These are phyloP conservation scores for Channa maculata DNA, from an alignment of 2,113 vertebrate genomes.

Conservation along the genomic window DNA sequence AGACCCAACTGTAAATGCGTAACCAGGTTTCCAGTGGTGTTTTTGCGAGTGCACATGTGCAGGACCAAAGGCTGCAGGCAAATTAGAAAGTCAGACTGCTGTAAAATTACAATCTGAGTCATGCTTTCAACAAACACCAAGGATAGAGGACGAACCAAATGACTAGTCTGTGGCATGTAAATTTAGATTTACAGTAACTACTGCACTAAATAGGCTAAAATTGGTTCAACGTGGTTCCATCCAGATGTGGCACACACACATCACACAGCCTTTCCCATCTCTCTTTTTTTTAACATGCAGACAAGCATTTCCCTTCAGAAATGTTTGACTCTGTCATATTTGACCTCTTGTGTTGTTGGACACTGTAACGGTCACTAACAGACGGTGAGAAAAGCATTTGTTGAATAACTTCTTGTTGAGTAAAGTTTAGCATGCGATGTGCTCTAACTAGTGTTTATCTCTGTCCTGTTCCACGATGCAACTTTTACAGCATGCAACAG, in stretches of 20 bases:
- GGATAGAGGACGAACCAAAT: too few species aligned
- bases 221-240: not conserved
- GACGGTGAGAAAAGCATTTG: conserved; percentile 3
- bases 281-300: conserved; percentile 9
- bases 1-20: too few species aligned
- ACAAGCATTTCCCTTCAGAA: conserved; percentile 38
- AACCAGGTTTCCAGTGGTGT: too few species aligned
- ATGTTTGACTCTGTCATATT: conserved; percentile 27
- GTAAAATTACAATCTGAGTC: too few species aligned
- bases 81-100: too few species aligned
- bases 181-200: too few species aligned
- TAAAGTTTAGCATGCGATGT: conserved; percentile 7
- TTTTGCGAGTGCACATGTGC: too few species aligned
- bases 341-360: not conserved
- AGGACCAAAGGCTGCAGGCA: too few species aligned
- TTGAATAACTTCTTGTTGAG: not conserved
- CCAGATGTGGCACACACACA: not conserved
- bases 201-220: too few species aligned
- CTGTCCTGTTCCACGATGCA: conserved; percentile 47
- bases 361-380: conserved; percentile 10
- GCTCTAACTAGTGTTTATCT: conserved; percentile 20
- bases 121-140: too few species aligned
- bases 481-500: conserved; percentile 3
- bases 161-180: too few species aligned
- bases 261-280: not conserved